Evolutionary conservation across 2,113 vertebrate species (phyloP), one percentile per base, ranked within the genome.

Genomic region (Centropristis striata): DNA sequence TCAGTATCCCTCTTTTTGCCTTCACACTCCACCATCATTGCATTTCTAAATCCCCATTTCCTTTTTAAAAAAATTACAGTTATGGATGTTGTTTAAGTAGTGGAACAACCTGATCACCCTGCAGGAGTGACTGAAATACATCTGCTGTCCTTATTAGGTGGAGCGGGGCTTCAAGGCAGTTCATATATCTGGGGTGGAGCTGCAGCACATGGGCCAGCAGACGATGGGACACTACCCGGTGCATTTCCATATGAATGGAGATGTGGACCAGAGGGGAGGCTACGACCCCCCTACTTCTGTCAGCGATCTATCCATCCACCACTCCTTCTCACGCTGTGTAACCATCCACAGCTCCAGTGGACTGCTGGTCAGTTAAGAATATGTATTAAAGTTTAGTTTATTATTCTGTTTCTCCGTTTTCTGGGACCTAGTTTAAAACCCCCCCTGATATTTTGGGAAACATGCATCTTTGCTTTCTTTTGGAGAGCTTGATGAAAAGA

Each of bases 171-270:
- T 99, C 79, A 95, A 89, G 73, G 96, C 98, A 0, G 94, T 94
- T 3, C 98, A 99, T 58, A 85, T 99, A 58, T 96, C 97, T 73
- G 98, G 97, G 1, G 68, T 97, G 67, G 98, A 99, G 92, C 84
- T 99, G 71, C 95, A 94, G 80, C 95, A 98, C 67, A 99, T 99
- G 98, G 98, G 98, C 3, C 98, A 99, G 91, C 98, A 99, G 92
- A 95, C 96, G 0, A 94, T 99, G 95, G 98, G 98, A 20, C 98
- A 99, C 92, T 99, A 99, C 68, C 98, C 98, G 0, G 90, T 99
- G 39, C 98, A 99, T 73, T 99, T 99, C 92, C 98, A 99, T 83
- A 96, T 98, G 95, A 96, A 96, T 0, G 97, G 97, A 16, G 97
- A 99, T 0, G 94, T 99, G 89, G 98, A 99, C 6, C 93, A 96